phyloP scores from a whole-genome alignment of 2,888 invertebrate species.

The Therioaphis trifolii region DNA sequence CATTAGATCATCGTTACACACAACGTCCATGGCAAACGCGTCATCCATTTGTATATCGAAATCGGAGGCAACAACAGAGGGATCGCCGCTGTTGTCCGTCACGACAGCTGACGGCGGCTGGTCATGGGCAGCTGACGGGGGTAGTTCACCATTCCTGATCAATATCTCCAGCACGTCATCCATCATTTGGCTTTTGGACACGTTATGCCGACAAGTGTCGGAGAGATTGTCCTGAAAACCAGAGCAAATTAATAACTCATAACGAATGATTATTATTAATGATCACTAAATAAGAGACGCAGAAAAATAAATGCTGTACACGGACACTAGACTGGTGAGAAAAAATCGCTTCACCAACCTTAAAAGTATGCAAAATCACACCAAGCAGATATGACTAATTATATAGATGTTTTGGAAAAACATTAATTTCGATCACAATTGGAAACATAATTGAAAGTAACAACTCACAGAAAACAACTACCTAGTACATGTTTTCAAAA shows the following conservation, averaged over 20 bases:
- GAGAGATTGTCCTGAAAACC: conserved; percentile 27
- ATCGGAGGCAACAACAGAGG: not conserved
- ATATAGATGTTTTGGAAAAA: too few species aligned
- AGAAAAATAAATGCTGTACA: too few species aligned
- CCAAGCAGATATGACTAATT: too few species aligned
- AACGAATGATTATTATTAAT: too few species aligned
- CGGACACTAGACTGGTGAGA: too few species aligned
- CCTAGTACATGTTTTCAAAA: too few species aligned
- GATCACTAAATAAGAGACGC: too few species aligned
- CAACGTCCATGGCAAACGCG: conserved; percentile 47
- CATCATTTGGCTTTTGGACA: conserved; percentile 69
- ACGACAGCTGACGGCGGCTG: conserved; percentile 68
- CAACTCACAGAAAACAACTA: too few species aligned
- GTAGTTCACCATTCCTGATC: conserved; percentile 91
- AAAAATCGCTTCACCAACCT: too few species aligned
- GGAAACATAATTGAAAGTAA: too few species aligned
- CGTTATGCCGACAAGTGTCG: conserved; percentile 77
- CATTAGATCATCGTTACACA: conserved; percentile 69
- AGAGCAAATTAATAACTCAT: not conserved
- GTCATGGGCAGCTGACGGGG: conserved; percentile 86
- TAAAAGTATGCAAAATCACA: too few species aligned
- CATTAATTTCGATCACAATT: too few species aligned
- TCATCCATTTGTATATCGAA: conserved; percentile 50
- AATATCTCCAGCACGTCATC: conserved; percentile 94
- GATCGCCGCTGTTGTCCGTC: not conserved